Evolutionary conservation across 2,797 vertebrate genomes (phyloP).

Genomic region (Micromesistius poutassou): DNA sequence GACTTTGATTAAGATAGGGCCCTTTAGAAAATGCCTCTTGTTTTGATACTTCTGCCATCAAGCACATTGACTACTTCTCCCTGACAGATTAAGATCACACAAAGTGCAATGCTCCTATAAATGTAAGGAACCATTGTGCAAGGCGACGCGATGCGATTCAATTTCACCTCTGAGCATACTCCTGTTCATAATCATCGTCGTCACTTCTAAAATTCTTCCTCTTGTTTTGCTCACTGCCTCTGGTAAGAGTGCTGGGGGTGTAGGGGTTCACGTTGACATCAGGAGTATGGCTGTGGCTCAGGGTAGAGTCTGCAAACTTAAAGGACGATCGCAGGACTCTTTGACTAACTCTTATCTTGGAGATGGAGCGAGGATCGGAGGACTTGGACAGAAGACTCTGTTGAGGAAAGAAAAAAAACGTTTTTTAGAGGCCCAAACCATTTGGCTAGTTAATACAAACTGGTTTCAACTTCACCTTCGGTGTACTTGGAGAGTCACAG

Average conservation of each 20-base stretch:
- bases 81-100: not conserved
- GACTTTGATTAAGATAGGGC: too few relatives aligned
- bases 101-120: not conserved
- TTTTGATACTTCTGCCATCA: too few relatives aligned
- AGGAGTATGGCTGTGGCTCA: slow-evolving; percentile 38
- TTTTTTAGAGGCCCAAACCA: not conserved
- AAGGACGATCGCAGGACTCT: slow-evolving; percentile 63
- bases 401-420: not conserved
- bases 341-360: slow-evolving; percentile 64
- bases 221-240: slow-evolving; percentile 64
- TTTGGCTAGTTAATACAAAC: not conserved
- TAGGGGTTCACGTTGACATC: slow-evolving; percentile 94
- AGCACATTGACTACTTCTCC: not conserved
- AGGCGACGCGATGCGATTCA: not conserved
- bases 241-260: slow-evolving; percentile 83
- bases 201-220: slow-evolving; percentile 73
- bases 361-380: slow-evolving; percentile 65
- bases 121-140: not conserved
- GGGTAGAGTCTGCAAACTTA: slow-evolving; percentile 47
- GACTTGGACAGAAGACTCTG: slow-evolving; percentile 83
- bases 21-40: too few relatives aligned
- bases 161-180: slow-evolving; percentile 60
- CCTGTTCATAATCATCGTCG: slow-evolving; percentile 58
- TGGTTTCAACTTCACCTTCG: slow-evolving; percentile 76
- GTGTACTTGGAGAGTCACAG: slow-evolving; percentile 82